Percentiles rank a stretch among this genome's conserved stretches.
These are phyloP conservation scores for Gasteruption jaculator DNA, from an alignment of 2,888 invertebrate species.

Conservation along the genomic window DNA sequence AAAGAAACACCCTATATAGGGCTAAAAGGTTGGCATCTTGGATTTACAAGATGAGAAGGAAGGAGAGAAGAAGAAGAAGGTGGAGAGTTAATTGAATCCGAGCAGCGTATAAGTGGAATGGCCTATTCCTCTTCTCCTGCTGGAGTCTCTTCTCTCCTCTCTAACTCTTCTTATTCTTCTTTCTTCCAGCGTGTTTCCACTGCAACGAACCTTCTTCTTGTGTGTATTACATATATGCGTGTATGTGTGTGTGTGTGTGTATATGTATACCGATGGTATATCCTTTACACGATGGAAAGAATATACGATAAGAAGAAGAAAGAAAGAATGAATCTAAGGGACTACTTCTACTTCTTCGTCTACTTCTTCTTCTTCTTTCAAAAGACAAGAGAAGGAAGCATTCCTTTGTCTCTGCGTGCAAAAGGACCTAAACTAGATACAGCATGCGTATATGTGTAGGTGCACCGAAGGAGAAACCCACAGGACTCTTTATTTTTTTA, in stretches of 20 bases:
- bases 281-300: no score
- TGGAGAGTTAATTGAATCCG: constrained; percentile 51
- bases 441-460: no score
- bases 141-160: constrained; percentile 20
- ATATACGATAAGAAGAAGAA: no score
- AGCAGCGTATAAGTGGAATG: constrained; percentile 52
- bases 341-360: no score
- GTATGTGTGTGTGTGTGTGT: constrained; percentile 12
- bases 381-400: constrained; percentile 27
- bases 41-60: constrained; percentile 39
- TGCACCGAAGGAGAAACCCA: no score
- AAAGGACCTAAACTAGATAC: constrained; percentile 37
- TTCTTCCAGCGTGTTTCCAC: constrained; percentile 38
- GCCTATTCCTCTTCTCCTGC: constrained; percentile 46
- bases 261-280: no score
- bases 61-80: constrained; percentile 40
- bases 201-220: constrained; percentile 28
- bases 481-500: no score
- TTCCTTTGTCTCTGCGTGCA: constrained; percentile 50
- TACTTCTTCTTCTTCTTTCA: no score
- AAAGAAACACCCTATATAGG: constrained; percentile 39
- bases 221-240: no score
- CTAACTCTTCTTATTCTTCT: constrained; percentile 45
- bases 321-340: no score
- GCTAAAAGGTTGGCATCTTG: no score